Conservation (phyloP, 2,113 vertebrate genomes). For the Cnemophilus loriae region DNA sequence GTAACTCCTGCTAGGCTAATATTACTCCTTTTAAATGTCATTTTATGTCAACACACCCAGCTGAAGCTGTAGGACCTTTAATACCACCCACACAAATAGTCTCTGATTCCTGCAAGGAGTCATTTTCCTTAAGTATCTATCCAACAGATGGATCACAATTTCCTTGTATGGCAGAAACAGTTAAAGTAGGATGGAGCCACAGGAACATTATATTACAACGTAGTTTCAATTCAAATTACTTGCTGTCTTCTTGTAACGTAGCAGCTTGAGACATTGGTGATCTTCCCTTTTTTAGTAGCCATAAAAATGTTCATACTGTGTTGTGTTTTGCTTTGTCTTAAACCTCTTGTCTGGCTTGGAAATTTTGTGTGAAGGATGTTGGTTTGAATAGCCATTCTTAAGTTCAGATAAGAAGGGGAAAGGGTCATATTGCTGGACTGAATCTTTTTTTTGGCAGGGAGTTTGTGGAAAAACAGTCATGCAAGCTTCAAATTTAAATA, state of each 20-base stretch:
- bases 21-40: slow-evolving; percentile 40
- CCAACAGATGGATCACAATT: slow-evolving; percentile 56
- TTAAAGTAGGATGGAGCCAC: slow-evolving; percentile 29
- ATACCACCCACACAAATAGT: slow-evolving; percentile 37
- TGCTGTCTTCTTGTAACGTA: neutral
- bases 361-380: neutral
- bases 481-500: neutral
- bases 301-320: neutral
- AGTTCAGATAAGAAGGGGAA: neutral
- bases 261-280: neutral
- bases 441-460: neutral
- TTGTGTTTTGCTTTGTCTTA: neutral
- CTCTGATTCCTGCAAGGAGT: slow-evolving; percentile 42
- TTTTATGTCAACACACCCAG: slow-evolving; percentile 46
- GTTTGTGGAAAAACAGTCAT: neutral
- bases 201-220: neutral
- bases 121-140: slow-evolving; percentile 38
- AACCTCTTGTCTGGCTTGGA: neutral
- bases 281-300: neutral
- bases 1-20: slow-evolving; percentile 45
- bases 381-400: neutral
- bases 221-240: slow-evolving; percentile 4
- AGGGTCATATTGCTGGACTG: neutral
- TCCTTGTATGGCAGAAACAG: slow-evolving; percentile 15
- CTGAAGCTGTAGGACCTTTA: slow-evolving; percentile 27